phyloP scores from a whole-genome alignment of 2,113 vertebrate species.

The Physeter macrocephalus region DNA sequence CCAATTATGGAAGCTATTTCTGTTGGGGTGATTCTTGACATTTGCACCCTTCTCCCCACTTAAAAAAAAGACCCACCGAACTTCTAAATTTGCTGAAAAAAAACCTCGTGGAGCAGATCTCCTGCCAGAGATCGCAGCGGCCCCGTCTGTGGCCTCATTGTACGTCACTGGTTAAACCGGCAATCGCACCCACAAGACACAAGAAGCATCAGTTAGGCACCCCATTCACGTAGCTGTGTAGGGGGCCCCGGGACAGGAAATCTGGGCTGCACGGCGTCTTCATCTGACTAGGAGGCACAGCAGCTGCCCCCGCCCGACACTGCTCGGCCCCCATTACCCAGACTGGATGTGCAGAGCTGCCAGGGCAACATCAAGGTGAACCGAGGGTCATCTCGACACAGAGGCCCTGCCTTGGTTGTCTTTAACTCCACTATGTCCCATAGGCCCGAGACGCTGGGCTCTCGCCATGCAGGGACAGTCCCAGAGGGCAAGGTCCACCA shows the following conservation, averaged over 20 bases:
- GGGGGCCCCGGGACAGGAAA: not conserved
- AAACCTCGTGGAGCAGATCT: not conserved
- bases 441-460: too few species aligned
- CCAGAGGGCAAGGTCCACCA: not conserved
- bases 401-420: not conserved
- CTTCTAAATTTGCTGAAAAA: not conserved
- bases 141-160: rapidly evolving
- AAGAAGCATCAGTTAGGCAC: rapidly evolving
- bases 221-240: too few species aligned
- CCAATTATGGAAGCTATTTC: not conserved
- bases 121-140: not conserved
- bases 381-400: not conserved
- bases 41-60: not conserved
- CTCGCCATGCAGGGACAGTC: not conserved
- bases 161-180: not conserved
- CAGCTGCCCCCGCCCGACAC: not conserved
- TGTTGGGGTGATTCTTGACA: not conserved
- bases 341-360: not conserved
- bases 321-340: not conserved
- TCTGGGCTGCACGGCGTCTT: rapidly evolving
- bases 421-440: not conserved
- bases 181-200: too few species aligned
- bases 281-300: not conserved
- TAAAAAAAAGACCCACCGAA: not conserved
- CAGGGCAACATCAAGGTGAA: not conserved